phyloP scores from a whole-genome alignment of 2,888 invertebrate genomes.

The Limnephilus auricula region DNA sequence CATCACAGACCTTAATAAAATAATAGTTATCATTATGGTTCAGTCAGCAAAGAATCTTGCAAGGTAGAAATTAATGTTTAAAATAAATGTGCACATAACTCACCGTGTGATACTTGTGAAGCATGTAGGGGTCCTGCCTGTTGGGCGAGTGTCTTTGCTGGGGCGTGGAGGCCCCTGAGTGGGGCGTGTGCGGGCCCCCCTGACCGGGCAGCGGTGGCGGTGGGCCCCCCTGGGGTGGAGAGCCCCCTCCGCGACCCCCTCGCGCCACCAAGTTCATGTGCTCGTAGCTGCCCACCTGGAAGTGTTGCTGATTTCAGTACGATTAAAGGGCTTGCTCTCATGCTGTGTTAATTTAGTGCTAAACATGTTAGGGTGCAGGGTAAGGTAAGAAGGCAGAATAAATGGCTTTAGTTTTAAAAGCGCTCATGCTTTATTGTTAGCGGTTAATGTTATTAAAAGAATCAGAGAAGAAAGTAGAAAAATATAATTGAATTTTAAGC shows the following conservation, averaged over 20 bases:
- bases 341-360: background rate
- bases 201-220: slow-evolving; percentile 89
- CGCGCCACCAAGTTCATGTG: slow-evolving; percentile 91
- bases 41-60: background rate
- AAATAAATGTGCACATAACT: slow-evolving; percentile 71
- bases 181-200: slow-evolving; percentile 81
- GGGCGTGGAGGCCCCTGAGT: slow-evolving; percentile 92
- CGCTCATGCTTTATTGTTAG: background rate
- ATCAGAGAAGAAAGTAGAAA: background rate
- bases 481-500: background rate
- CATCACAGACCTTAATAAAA: background rate
- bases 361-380: background rate
- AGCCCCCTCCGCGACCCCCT: slow-evolving; percentile 81
- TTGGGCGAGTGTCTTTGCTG: slow-evolving; percentile 88
- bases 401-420: background rate
- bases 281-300: slow-evolving; percentile 92
- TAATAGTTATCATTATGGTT: background rate
- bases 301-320: background rate
- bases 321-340: background rate
- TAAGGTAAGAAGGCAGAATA: background rate
- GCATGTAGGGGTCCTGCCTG: slow-evolving; percentile 80
- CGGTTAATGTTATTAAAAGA: background rate
- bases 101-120: slow-evolving; percentile 98
- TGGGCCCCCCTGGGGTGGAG: slow-evolving; percentile 41
- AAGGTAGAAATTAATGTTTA: background rate